Evolutionary conservation across 2,888 invertebrate genomes (phyloP).

Genomic region (Colostygia pectinataria): DNA sequence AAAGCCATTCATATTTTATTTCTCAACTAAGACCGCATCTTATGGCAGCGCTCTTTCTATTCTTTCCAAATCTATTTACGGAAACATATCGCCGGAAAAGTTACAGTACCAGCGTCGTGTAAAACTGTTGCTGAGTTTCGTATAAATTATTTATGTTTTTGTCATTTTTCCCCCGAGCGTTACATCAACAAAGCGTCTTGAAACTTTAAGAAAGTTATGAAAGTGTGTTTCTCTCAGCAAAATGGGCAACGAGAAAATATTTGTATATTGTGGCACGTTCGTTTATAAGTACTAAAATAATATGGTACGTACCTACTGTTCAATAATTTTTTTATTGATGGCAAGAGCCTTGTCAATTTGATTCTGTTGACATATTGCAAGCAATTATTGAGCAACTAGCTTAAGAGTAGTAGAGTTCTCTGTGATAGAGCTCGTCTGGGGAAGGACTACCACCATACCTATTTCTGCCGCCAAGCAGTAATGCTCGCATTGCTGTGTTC

Average conservation of each 20-base stretch:
- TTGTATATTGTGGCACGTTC: constrained; percentile 2
- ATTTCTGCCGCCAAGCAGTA: too few relatives aligned
- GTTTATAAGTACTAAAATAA: background rate
- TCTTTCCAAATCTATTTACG: constrained; percentile 15
- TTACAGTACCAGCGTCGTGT: constrained; percentile 1
- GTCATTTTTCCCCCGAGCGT: constrained; percentile 17
- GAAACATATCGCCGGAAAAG: constrained; percentile 5
- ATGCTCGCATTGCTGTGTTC: too few relatives aligned
- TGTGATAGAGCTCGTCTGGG: too few relatives aligned
- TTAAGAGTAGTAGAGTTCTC: too few relatives aligned
- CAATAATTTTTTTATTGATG: too few relatives aligned
- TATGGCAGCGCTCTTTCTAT: background rate
- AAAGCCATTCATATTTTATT: too few relatives aligned
- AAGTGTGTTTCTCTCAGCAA: constrained; percentile 16
- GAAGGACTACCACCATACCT: too few relatives aligned
- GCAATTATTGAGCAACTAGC: too few relatives aligned
- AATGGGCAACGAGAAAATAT: constrained; percentile 13
- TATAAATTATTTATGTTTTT: constrained; percentile 16
- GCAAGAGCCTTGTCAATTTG: too few relatives aligned
- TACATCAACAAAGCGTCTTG: constrained; percentile 19
- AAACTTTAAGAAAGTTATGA: constrained; percentile 24
- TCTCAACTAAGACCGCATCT: too few relatives aligned
- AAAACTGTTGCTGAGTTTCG: constrained; percentile 13
- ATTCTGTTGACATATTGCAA: too few relatives aligned
- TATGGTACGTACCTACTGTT: too few relatives aligned